Conservation (phyloP, 2,113 vertebrate species). For the pig (Sus scrofa) region T2T-Sscrofa CM000818.6:1697501-1698000, state of each 20-base stretch:
- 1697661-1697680: not conserved
- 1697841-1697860: not conserved
- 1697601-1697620: not conserved
- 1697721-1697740: not conserved
- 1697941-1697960: not conserved
- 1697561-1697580: not conserved
- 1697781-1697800: not conserved
- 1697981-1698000: not conserved
- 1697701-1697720: not conserved
- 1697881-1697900: not conserved
- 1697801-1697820: not conserved
- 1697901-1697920: not conserved
- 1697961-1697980: not conserved
- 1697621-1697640: not conserved
- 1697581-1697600: not conserved
- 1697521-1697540: accelerated
- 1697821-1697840: not conserved
- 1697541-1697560: not conserved
- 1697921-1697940: not conserved
- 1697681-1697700: not conserved
- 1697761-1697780: not conserved
- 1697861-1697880: no score
- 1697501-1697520: not conserved
- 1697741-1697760: not conserved
- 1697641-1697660: not conserved